Percentiles rank a stretch among this genome's conserved stretches.
These are phyloP conservation scores for Daktulosphaira vitifoliae DNA, from an alignment of 1,140 invertebrate genomes.

Conservation along the genomic window DNA sequence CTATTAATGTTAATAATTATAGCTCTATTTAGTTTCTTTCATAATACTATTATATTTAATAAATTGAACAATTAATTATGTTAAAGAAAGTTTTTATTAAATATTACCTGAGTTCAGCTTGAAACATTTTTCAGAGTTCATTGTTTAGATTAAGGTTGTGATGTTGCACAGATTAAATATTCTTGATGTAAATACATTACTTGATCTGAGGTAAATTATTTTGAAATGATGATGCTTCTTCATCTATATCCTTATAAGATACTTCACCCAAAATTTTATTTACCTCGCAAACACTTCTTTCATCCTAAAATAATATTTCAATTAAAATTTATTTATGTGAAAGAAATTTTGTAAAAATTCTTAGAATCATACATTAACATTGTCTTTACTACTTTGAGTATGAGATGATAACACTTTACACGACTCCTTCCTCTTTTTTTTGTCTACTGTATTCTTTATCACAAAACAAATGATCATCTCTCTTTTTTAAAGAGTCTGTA, in stretches of 20 bases:
- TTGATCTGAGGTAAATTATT: too few relatives aligned
- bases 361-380: too few relatives aligned
- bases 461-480: slow-evolving; percentile 38
- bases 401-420: slow-evolving; percentile 45
- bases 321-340: too few relatives aligned
- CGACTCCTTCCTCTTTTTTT: slow-evolving; percentile 56
- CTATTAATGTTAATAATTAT: too few relatives aligned
- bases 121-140: slow-evolving; percentile 73
- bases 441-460: slow-evolving; percentile 44
- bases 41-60: too few relatives aligned
- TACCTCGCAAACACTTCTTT: slow-evolving; percentile 60
- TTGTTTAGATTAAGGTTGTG: slow-evolving; percentile 73
- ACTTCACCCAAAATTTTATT: slow-evolving; percentile 59
- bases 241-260: neutral
- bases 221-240: slow-evolving; percentile 12
- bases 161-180: slow-evolving; percentile 54
- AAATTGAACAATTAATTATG: too few relatives aligned
- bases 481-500: slow-evolving; percentile 47
- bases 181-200: slow-evolving; percentile 40
- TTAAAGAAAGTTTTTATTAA: neutral
- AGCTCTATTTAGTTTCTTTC: too few relatives aligned
- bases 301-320: slow-evolving; percentile 56
- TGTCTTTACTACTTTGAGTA: slow-evolving; percentile 51
- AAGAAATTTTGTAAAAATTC: too few relatives aligned
- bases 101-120: slow-evolving; percentile 42